Percentiles rank a stretch among this genome's conserved stretches.
Evolutionary conservation across 2,888 invertebrate species (phyloP).

Genomic region (Drosophila merina): DNA sequence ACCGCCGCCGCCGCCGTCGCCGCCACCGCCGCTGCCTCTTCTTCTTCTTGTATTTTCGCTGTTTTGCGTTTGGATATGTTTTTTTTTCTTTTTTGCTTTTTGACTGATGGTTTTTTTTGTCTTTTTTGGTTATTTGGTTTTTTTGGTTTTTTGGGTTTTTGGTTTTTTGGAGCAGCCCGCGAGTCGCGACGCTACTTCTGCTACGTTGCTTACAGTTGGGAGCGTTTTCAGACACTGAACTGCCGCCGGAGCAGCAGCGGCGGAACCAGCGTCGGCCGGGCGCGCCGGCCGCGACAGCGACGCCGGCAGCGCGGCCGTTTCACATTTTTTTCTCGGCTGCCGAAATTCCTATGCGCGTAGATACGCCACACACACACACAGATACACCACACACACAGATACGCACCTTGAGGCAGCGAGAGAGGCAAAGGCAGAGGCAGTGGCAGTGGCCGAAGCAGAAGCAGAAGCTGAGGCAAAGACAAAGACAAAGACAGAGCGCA

Average conservation of each 20-base stretch:
- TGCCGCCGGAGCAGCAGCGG: slow-evolving; percentile 24
- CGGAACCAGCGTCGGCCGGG: slow-evolving; percentile 32
- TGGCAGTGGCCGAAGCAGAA: slow-evolving; percentile 17
- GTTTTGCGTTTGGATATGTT: slow-evolving; percentile 15
- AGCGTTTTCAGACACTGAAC: slow-evolving; percentile 82
- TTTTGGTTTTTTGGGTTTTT: slow-evolving; percentile 49
- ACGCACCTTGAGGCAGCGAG: slow-evolving; percentile 1
- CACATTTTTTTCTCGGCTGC: slow-evolving; percentile 34
- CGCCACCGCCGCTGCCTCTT: slow-evolving; percentile 10
- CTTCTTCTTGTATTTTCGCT: slow-evolving; percentile 12
- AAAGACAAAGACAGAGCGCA: slow-evolving; percentile 16
- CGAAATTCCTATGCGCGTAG: slow-evolving; percentile 66
- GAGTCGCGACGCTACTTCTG: slow-evolving; percentile 64
- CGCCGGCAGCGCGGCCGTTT: slow-evolving; percentile 49
- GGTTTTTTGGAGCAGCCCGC: slow-evolving; percentile 58
- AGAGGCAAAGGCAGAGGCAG: slow-evolving; percentile 7
- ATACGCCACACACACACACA: slow-evolving; percentile 15
- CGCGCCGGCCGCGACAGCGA: slow-evolving; percentile 32
- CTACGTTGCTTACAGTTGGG: slow-evolving; percentile 82
- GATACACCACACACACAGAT: background rate
- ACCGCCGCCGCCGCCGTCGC: slow-evolving; percentile 12
- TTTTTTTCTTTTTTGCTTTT: slow-evolving; percentile 10
- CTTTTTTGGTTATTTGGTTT: slow-evolving; percentile 33
- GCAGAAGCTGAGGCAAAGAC: slow-evolving; percentile 17
- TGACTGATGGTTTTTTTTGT: slow-evolving; percentile 18